Conservation (phyloP, 2,888 invertebrate genomes). For the Lithophane semibrunnea region DNA sequence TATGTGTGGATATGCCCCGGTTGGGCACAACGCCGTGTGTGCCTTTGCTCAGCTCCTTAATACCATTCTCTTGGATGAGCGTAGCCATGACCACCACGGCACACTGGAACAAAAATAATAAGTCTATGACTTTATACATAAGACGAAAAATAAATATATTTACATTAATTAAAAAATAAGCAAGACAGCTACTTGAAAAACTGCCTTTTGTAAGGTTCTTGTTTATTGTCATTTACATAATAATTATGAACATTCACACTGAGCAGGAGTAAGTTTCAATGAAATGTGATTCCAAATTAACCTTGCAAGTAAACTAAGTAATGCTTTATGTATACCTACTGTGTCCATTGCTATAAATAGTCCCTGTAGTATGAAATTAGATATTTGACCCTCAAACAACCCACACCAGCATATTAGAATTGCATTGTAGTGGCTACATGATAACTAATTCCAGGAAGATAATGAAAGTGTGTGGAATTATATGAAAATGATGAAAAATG, state of each 20-base stretch:
- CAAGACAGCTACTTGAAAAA: constrained; percentile 4
- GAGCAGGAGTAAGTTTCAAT: constrained; percentile 21
- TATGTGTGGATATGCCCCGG: constrained; percentile 85
- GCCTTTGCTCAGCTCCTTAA: constrained; percentile 94
- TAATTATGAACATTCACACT: constrained; percentile 5
- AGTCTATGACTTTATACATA: constrained; percentile 11
- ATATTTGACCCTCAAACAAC: constrained; percentile 48
- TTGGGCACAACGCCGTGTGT: constrained; percentile 83
- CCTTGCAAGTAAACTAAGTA: constrained; percentile 17
- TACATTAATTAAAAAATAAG: constrained; percentile 1
- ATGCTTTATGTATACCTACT: constrained; percentile 13
- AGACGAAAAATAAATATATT: background rate
- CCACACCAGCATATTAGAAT: constrained; percentile 5
- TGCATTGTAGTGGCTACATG: constrained; percentile 7
- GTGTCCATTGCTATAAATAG: constrained; percentile 49
- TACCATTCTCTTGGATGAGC: constrained; percentile 95
- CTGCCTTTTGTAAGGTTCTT: background rate
- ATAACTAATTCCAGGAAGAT: constrained; percentile 6
- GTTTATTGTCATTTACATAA: constrained; percentile 3
- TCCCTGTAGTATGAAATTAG: constrained; percentile 44
- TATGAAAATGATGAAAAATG: background rate
- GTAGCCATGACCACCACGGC: constrained; percentile 93
- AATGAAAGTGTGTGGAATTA: background rate
- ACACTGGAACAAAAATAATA: constrained; percentile 77
- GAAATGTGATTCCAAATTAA: constrained; percentile 30